phyloP scores from a whole-genome alignment of 2,888 invertebrate species.

The Megaustenia siamemsis region DNA sequence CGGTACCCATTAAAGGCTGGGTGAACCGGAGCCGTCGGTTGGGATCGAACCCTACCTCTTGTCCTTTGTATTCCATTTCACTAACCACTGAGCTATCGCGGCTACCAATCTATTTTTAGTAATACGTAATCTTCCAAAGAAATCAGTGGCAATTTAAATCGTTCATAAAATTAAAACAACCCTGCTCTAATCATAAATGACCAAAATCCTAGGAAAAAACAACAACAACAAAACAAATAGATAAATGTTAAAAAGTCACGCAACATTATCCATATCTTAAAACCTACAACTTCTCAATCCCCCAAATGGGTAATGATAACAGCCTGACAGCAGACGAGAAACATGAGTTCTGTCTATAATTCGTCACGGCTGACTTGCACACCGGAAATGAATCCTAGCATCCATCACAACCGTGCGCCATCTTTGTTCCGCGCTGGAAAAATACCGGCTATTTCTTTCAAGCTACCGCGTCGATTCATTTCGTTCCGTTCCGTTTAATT shows the following conservation, averaged over 20 bases:
- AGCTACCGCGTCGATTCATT: background rate
- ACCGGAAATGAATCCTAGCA: slow-evolving; percentile 33
- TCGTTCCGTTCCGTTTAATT: slow-evolving; percentile 23
- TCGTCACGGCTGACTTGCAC: slow-evolving; percentile 37
- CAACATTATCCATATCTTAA: background rate
- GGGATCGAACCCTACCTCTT: too few species aligned
- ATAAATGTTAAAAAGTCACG: too few species aligned
- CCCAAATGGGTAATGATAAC: slow-evolving; percentile 37
- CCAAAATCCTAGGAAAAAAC: background rate
- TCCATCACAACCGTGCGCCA: slow-evolving; percentile 14
- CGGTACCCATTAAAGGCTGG: too few species aligned
- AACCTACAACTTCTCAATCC: slow-evolving; percentile 19
- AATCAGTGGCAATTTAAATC: too few species aligned
- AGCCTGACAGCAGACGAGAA: slow-evolving; percentile 21
- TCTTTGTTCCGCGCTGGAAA: background rate
- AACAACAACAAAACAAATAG: too few species aligned
- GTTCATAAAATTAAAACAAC: too few species aligned
- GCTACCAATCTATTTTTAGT: too few species aligned
- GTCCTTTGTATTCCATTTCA: too few species aligned
- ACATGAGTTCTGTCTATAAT: slow-evolving; percentile 38
- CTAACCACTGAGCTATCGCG: too few species aligned
- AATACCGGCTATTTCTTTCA: slow-evolving; percentile 24
- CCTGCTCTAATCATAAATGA: too few species aligned
- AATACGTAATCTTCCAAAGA: too few species aligned
- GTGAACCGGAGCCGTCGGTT: too few species aligned